A percentile compares a stretch with the other conserved stretches of the same genome.
Evolutionary conservation across 1,140 invertebrate genomes (phyloP).

Genomic region (Hyposmocoma kahamanoa): DNA sequence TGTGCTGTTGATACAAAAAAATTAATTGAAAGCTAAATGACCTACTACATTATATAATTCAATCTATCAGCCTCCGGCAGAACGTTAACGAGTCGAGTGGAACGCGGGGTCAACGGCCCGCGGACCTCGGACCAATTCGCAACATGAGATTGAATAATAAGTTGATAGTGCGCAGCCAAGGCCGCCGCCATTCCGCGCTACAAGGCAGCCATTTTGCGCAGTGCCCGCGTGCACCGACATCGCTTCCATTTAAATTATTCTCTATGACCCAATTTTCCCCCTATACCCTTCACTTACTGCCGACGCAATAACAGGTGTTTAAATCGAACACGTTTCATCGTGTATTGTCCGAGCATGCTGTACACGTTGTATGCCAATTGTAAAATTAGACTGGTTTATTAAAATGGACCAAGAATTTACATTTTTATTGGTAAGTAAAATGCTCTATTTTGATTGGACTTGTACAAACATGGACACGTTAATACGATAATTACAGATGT

Average conservation of each 20-base stretch:
- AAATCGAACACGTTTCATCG: background rate
- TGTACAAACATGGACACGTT: too few relatives aligned
- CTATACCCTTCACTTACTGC: background rate
- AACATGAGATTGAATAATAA: slow-evolving; percentile 74
- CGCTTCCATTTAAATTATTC: slow-evolving; percentile 20
- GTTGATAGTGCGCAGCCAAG: slow-evolving; percentile 67
- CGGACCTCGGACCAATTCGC: slow-evolving; percentile 70
- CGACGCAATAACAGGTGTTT: background rate
- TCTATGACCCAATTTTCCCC: slow-evolving; percentile 20
- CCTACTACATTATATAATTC: slow-evolving; percentile 25
- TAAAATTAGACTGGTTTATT: slow-evolving; percentile 4
- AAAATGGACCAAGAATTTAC: background rate
- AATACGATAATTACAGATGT: too few relatives aligned
- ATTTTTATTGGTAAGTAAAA: slow-evolving; percentile 2
- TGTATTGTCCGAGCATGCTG: background rate
- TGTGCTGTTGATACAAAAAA: too few relatives aligned
- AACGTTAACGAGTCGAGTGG: slow-evolving; percentile 40
- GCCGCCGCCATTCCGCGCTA: slow-evolving; percentile 57
- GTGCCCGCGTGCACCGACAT: slow-evolving; percentile 30
- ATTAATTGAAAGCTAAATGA: background rate
- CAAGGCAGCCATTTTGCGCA: slow-evolving; percentile 54
- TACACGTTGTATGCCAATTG: background rate
- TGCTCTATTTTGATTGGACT: background rate
- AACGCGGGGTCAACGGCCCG: slow-evolving; percentile 54
- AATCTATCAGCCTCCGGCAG: slow-evolving; percentile 30